Base-by-base conservation (phyloP, 1,140 invertebrate species). In the Spodoptera frugiperda region DNA sequence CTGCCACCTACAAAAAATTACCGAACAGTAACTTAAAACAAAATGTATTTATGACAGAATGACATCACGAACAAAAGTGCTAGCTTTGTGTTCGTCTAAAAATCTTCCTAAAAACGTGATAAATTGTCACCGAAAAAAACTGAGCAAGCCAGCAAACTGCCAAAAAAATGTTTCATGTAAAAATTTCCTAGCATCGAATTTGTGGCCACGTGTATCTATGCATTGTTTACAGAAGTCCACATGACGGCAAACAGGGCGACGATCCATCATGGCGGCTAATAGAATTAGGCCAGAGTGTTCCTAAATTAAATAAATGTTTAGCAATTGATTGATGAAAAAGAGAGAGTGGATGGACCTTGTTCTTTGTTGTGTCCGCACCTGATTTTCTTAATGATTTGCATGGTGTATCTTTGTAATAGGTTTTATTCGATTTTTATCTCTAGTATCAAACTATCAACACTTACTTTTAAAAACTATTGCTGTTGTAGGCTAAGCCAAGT, bases 261-360 rank as follows among this genome's bases (percentile, higher is more conserved):
- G 61, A 76, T 76, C 74, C 61, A 76, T 76, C 74, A 76, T 54
- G 17, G 17, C 3, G 14, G 21, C 30, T 57, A 67, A 76, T 76
- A 67, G 49, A 67, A 76, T 76, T 76, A 76, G 59, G 49, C 55
- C 51, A 48, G 53, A 59, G 74, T 76, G 74, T 57, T 55, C 57
- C 51, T 39, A 76, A 76, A 76, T 76, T 67, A 65, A 68, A 76
- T 68, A 76, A 76, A 76, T 76, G 51, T 63, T 53, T 55, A 67
- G 48, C 30, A 19, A 76, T 68, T 76, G 74, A 76, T 76, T 48
- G 74, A 76, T 76, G 74, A 59, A 48, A 44, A n/a, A n/a, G n/a
- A 59, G 55, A 30, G 9, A 73, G 11, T 57, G 44, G 19, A 11
- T 10, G 14, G 46, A 19, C n/a, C 55, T 33, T 9, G 59, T 33